Evolutionary conservation across 2,797 vertebrate species (phyloP), one percentile per base, ranked within the genome.

Genomic region (Pipistrellus pipistrellus): DNA sequence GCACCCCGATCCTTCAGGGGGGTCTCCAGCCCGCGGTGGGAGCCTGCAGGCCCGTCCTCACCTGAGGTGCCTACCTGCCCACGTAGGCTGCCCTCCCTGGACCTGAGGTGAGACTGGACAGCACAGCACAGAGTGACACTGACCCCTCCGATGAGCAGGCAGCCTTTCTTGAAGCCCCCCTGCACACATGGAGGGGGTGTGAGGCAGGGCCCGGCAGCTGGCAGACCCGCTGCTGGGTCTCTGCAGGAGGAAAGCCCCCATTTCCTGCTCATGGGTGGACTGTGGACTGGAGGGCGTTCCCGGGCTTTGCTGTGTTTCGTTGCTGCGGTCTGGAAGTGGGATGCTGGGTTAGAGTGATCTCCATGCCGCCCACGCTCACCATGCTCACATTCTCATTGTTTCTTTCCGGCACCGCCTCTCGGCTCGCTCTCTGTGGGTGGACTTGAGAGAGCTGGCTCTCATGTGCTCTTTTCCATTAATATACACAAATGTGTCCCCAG

Each of bases 121-220:
- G 27, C 1, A 0, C 32, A 51, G 21, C 18, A 6, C 4, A 10
- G 5, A 18, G 3, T 20, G 38, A 35, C 4, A 0, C 44, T 27
- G 41, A 51, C 10, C 12, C 25, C 30, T 76, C 10, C 23, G 30
- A 20, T 38, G 77, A 85, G 72, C 55, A 77, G 38, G n/a, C 15
- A 46, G 10, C 13, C 32, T 71, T 91, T 53, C 25, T n/a, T 72
- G 51, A 62, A 17, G 38, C 46, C 12, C 62, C 20, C 32, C 25
- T 46, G 18, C 3, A 11, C 7, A 53, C 18, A 8, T 55, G 6
- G 8, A 51, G 57, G 38, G 11, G 21, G 53, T 46, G 15, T 23
- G n/a, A 44, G 82, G n/a, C 44, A 66, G 78, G 48, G 18, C 5
- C 6, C 1, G 0, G 71, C 21, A 57, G 2, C 53, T 55, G 53